Percentiles rank a stretch among this genome's conserved stretches.
phyloP scores from a whole-genome alignment of 2,797 vertebrate species.

The Carapus acus region DNA sequence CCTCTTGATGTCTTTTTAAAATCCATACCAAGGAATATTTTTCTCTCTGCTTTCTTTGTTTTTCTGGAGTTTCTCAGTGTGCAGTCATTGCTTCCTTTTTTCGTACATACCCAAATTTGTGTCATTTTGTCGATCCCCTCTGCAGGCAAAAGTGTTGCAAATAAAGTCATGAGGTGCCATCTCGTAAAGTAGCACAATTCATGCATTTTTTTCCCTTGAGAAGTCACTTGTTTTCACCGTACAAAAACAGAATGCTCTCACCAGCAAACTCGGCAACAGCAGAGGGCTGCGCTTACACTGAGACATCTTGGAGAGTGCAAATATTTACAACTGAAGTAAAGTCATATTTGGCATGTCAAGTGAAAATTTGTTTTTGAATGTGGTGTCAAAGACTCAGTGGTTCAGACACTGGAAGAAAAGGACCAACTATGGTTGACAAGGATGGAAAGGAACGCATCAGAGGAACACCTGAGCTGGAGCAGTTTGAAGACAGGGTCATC shows the following conservation, averaged over 20 bases:
- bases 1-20: constrained; percentile 2
- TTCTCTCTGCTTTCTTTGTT: constrained; percentile 6
- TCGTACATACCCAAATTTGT: constrained; percentile 49
- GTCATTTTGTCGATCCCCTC: constrained; percentile 34
- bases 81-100: constrained; percentile 30
- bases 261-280: not conserved
- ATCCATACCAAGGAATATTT: not conserved
- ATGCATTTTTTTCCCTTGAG: not conserved
- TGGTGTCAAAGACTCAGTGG: not conserved
- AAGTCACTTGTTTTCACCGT: not conserved
- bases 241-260: not conserved
- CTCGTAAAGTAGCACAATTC: not conserved
- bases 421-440: too few species aligned
- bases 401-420: not conserved
- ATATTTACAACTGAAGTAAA: not conserved
- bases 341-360: not conserved
- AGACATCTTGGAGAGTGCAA: not conserved
- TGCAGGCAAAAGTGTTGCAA: constrained; percentile 22
- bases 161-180: not conserved
- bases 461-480: too few species aligned
- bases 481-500: too few species aligned
- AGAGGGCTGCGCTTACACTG: not conserved
- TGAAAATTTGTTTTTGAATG: not conserved
- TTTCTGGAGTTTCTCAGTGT: constrained; percentile 19
- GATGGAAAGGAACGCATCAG: too few species aligned